phyloP scores from a whole-genome alignment of 2,888 invertebrate species.

The Fragum sueziense region DNA sequence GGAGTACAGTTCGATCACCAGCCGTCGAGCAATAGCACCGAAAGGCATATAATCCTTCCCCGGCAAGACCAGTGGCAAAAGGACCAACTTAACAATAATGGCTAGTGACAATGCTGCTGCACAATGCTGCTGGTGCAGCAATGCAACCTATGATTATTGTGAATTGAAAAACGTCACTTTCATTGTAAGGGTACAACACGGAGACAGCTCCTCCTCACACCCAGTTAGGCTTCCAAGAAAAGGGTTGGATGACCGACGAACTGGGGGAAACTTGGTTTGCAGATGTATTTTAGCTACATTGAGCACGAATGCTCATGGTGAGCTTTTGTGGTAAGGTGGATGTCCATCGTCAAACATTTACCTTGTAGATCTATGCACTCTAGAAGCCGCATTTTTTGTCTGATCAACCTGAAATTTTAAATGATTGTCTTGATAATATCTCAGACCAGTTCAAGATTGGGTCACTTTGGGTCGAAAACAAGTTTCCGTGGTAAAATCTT shows the following conservation, averaged over 20 bases:
- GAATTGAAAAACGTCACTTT: constrained; percentile 55
- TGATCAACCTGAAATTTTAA: no score
- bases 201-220: constrained; percentile 46
- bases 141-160: constrained; percentile 60
- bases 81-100: constrained; percentile 17
- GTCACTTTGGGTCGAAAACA: no score
- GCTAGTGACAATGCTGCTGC: constrained; percentile 59
- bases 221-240: constrained; percentile 55
- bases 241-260: constrained; percentile 63
- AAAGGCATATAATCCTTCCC: constrained; percentile 9
- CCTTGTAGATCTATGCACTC: no score
- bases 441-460: no score
- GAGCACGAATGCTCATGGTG: no score
- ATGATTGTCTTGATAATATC: no score
- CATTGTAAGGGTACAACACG: constrained; percentile 51
- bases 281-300: constrained; percentile 55
- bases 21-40: constrained; percentile 17
- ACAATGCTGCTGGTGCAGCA: constrained; percentile 40
- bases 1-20: constrained; percentile 22
- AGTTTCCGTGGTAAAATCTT: no score
- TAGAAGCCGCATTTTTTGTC: no score
- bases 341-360: no score
- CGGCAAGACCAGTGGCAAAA: background rate
- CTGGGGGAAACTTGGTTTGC: constrained; percentile 61
- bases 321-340: no score